Conservation (phyloP, 2,113 vertebrate species). For the Cathartes aura region DNA sequence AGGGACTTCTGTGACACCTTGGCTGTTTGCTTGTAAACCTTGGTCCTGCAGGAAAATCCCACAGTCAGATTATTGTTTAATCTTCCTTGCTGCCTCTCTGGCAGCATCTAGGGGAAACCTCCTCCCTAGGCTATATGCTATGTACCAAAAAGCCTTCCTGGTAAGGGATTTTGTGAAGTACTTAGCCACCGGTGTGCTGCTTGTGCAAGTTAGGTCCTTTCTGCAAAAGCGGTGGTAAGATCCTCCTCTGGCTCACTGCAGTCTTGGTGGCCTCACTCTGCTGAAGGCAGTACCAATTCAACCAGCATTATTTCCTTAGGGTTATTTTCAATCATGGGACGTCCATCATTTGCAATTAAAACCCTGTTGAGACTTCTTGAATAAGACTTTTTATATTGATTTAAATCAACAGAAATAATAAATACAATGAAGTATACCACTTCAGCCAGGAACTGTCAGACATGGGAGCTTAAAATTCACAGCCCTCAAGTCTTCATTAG, state of each 20-base stretch:
- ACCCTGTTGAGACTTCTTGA: not conserved
- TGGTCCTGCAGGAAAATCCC: not conserved
- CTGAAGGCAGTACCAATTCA: not conserved
- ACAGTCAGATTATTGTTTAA: not conserved
- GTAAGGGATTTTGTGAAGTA: not conserved
- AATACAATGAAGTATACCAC: not conserved
- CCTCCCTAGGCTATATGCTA: not conserved
- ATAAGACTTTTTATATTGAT: not conserved
- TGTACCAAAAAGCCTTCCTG: not conserved
- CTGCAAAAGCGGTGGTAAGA: not conserved
- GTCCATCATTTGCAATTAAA: not conserved
- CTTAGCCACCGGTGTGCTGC: not conserved
- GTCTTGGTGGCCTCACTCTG: not conserved
- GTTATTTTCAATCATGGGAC: not conserved
- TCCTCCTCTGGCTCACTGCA: not conserved
- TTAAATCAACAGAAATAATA: constrained; percentile 25
- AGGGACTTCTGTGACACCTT: not conserved
- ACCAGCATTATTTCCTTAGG: not conserved
- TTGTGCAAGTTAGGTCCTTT: not conserved
- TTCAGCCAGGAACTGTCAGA: not conserved
- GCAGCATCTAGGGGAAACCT: not conserved
- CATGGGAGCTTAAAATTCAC: not conserved
- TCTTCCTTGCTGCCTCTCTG: not conserved
- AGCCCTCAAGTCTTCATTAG: constrained; percentile 27
- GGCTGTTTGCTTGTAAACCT: not conserved